Conservation (phyloP, 2,888 invertebrate genomes). For the Amphipyra berbera region DNA sequence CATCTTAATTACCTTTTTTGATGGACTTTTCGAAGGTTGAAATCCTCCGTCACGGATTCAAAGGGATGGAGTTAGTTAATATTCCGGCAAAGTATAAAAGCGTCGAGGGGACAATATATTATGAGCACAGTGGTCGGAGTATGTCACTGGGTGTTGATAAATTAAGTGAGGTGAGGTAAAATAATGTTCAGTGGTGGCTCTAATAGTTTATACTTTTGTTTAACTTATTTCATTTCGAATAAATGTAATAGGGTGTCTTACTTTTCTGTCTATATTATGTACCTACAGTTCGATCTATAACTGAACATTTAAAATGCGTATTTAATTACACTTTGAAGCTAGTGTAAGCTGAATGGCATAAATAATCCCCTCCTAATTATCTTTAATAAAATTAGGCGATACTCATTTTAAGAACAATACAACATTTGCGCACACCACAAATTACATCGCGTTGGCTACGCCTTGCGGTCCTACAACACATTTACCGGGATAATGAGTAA, state of each 20-base stretch:
- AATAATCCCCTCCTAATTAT: conserved; percentile 25
- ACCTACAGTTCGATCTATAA: background rate
- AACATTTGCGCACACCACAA: conserved; percentile 43
- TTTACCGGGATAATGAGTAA: conserved; percentile 60
- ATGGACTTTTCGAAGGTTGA: conserved; percentile 71
- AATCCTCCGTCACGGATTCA: conserved; percentile 63
- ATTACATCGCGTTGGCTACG: conserved; percentile 47
- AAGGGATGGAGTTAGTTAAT: conserved; percentile 70
- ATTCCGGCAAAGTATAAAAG: conserved; percentile 70
- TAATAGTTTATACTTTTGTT: conserved; percentile 19
- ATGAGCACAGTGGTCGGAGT: conserved; percentile 25
- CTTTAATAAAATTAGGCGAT: conserved; percentile 45
- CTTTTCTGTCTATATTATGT: background rate
- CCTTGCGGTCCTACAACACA: conserved; percentile 52
- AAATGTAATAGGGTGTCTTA: background rate
- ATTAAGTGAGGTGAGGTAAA: conserved; percentile 40
- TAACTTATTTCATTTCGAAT: background rate
- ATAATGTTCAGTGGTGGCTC: conserved; percentile 26
- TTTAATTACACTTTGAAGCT: background rate
- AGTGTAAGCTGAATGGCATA: background rate
- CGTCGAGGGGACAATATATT: conserved; percentile 48
- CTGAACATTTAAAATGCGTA: background rate
- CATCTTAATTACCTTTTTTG: conserved; percentile 80
- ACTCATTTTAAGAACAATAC: conserved; percentile 44
- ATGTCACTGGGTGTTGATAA: conserved; percentile 39